A percentile compares a stretch with the other conserved stretches of the same genome.
Conservation (phyloP, 1,140 invertebrate species). For the Drosophila ficusphila region DNA sequence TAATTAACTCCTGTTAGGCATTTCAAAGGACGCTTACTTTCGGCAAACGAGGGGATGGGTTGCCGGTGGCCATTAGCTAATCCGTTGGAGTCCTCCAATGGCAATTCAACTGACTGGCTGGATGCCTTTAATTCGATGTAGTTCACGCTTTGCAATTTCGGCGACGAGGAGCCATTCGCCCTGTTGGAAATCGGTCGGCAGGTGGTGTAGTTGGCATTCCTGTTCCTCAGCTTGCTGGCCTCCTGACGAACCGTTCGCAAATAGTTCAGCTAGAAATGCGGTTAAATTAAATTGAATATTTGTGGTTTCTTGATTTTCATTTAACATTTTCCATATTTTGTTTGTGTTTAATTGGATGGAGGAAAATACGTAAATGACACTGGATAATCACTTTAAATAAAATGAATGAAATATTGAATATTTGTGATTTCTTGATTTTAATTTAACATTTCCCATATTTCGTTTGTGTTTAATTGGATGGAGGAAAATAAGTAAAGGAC, state of each 20-base stretch:
- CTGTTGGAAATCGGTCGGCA: constrained; percentile 10
- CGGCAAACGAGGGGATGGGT: constrained; percentile 50
- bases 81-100: background rate
- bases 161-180: background rate
- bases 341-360: no score
- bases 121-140: constrained; percentile 75
- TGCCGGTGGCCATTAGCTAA: constrained; percentile 10
- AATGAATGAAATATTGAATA: no score
- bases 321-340: no score
- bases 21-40: constrained; percentile 49
- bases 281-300: no score
- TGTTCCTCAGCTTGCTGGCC: constrained; percentile 33
- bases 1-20: no score
- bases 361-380: no score
- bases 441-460: no score
- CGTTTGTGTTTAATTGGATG: no score
- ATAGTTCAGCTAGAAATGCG: constrained; percentile 59
- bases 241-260: constrained; percentile 65
- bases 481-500: no score
- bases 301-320: no score
- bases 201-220: constrained; percentile 58
- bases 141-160: constrained; percentile 43
- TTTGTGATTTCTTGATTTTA: no score
- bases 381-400: no score
- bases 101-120: constrained; percentile 29